phyloP scores from a whole-genome alignment of 2,888 invertebrate species.

The Rotaria sp. region DNA sequence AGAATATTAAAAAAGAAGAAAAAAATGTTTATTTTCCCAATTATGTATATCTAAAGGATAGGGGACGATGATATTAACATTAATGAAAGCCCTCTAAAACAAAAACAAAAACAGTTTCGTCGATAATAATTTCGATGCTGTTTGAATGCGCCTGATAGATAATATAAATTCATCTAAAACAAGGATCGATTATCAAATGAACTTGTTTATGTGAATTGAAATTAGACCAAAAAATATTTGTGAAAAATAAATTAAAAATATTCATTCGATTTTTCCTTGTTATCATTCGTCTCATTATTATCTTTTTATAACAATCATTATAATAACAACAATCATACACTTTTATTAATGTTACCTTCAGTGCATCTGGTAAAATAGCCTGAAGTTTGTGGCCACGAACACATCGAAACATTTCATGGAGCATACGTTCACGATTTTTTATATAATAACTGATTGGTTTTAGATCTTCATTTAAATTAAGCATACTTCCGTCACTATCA shows the following conservation, averaged over 20 bases:
- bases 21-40: neutral
- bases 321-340: neutral
- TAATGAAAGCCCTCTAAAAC: neutral
- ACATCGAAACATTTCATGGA: conserved; percentile 55
- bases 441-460: conserved; percentile 54
- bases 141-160: neutral
- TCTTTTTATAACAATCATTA: neutral
- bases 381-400: conserved; percentile 53
- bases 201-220: conserved; percentile 10
- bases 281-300: neutral
- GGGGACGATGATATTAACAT: neutral
- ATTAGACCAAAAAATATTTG: neutral
- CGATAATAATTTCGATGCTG: neutral
- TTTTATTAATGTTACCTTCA: conserved; percentile 50
- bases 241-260: neutral
- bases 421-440: conserved; percentile 50
- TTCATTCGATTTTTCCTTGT: neutral
- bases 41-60: neutral
- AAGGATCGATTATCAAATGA: conserved; percentile 29
- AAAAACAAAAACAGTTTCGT: neutral
- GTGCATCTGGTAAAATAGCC: conserved; percentile 55
- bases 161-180: conserved; percentile 18
- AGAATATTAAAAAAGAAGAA: neutral
- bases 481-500: conserved; percentile 49
- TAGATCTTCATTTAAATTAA: conserved; percentile 53